Base-by-base conservation (phyloP, 1,140 invertebrate species). In the Scaptomyza hsui region DNA sequence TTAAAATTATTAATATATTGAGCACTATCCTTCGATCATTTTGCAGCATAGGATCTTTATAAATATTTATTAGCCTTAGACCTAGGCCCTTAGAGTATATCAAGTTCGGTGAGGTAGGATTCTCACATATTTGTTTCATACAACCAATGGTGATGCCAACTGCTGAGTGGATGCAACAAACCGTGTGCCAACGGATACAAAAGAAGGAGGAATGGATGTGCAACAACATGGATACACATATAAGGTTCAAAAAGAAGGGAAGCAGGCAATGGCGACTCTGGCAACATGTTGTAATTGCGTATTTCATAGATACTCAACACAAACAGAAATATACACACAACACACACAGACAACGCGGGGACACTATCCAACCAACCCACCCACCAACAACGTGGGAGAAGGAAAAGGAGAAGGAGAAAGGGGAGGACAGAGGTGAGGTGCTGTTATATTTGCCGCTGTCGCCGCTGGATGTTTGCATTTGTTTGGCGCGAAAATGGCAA, bases 241-340 rank as follows among this genome's bases (percentile, higher is more conserved):
- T 76, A 85, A 81, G 24, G 18, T 86, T 86, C 82, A 80, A 77
- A 78, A 81, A 78, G n/a, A 82, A 88, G 75, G 49, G 75, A 65
- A 63, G 61, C 73, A 68, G 53, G 62, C 72, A 45, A 68, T 60
- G 61, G 61, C 42, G 73, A 86, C 67, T 81, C 77, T 78, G 67
- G 82, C 78, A 86, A 86, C 82, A 88, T 81, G 82, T 79, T 85
- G 78, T 86, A 86, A 86, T 86, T 86, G 82, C 82, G 82, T 86
- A 86, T 86, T 81, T 86, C 76, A 85, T 86, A 85, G 81, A 86
- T 85, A 83, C 65, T 68, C 62, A 61, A 57, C 16, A 51, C 21
- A 53, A 19, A 41, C 15, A n/a, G 9, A 41, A 3, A 51, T 21
- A 49, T 16, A 18, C 45, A 16, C 10, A 15, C 5, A 49, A 19